Conservation (phyloP, 1,140 invertebrate species). For the Drosophila sturtevanti region DNA sequence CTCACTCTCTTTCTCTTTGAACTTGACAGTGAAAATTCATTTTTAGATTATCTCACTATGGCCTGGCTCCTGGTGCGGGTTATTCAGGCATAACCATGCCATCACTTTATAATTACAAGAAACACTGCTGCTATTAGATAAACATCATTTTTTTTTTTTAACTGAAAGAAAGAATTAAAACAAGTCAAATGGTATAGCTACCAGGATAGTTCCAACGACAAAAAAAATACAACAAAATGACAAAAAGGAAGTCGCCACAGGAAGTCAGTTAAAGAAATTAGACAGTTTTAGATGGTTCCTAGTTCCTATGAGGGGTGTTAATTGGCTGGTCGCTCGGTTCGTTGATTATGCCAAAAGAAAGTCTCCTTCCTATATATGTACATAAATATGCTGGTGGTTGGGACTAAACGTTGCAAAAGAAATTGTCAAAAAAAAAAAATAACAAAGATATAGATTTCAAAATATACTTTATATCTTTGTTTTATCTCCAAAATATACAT, state of each 20-base stretch:
- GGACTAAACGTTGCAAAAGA: too few species aligned
- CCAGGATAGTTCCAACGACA: conserved; percentile 57
- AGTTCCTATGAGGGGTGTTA: conserved; percentile 61
- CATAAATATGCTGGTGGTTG: conserved; percentile 34
- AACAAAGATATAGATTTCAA: neutral
- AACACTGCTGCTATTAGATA: conserved; percentile 60
- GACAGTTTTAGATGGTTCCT: conserved; percentile 26
- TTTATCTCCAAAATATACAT: neutral
- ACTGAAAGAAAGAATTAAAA: conserved; percentile 33
- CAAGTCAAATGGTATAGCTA: conserved; percentile 20
- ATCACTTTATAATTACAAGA: conserved; percentile 68
- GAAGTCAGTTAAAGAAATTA: conserved; percentile 54
- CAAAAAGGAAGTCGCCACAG: conserved; percentile 69
- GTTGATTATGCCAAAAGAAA: conserved; percentile 17
- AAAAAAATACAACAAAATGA: conserved; percentile 30
- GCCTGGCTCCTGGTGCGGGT: conserved; percentile 50
- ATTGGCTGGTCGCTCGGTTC: conserved; percentile 30
- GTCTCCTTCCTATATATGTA: conserved; percentile 21
- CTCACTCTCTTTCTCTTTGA: conserved; percentile 28
- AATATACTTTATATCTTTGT: neutral
- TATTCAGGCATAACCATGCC: conserved; percentile 66
- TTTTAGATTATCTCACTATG: conserved; percentile 70
- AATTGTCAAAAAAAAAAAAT: neutral
- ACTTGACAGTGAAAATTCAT: conserved; percentile 60
- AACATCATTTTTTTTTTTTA: conserved; percentile 60